A percentile compares a stretch with the other conserved stretches of the same genome.
phyloP scores from a whole-genome alignment of 2,113 vertebrate genomes.

The Cephalopterus ornatus region DNA sequence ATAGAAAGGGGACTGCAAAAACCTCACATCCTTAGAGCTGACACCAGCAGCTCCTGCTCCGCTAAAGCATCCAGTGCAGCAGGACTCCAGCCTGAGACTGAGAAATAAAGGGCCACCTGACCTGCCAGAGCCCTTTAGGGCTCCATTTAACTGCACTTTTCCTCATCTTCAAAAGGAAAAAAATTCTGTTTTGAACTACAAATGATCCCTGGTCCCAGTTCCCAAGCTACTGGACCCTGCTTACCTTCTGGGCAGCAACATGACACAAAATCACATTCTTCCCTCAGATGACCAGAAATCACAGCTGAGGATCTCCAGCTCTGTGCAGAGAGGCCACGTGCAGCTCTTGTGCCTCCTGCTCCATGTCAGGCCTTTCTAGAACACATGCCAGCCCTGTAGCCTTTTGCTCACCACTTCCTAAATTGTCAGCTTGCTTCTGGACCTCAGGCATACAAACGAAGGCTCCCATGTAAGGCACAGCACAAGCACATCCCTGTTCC shows the following conservation, averaged over 20 bases:
- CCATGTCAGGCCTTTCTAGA: neutral
- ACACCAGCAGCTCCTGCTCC: neutral
- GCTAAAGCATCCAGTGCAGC: neutral
- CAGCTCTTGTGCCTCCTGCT: neutral
- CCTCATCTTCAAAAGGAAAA: neutral
- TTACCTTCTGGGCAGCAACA: neutral
- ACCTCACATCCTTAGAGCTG: neutral
- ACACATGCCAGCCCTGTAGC: neutral
- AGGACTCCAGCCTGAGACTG: neutral
- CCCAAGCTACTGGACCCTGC: neutral
- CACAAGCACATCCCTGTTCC: neutral
- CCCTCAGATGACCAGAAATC: neutral
- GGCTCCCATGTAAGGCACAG: fast-evolving
- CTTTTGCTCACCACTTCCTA: neutral
- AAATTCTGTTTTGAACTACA: neutral
- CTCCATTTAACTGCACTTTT: neutral
- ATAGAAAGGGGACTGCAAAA: neutral
- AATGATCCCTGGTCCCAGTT: neutral
- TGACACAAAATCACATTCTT: neutral
- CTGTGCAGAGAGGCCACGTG: neutral
- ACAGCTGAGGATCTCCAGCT: neutral
- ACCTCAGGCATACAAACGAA: neutral
- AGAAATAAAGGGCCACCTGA: neutral
- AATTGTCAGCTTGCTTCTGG: neutral
- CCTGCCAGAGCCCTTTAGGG: neutral